Evolutionary conservation across 2,888 invertebrate genomes (phyloP).

Genomic region (Onchidella celtica): DNA sequence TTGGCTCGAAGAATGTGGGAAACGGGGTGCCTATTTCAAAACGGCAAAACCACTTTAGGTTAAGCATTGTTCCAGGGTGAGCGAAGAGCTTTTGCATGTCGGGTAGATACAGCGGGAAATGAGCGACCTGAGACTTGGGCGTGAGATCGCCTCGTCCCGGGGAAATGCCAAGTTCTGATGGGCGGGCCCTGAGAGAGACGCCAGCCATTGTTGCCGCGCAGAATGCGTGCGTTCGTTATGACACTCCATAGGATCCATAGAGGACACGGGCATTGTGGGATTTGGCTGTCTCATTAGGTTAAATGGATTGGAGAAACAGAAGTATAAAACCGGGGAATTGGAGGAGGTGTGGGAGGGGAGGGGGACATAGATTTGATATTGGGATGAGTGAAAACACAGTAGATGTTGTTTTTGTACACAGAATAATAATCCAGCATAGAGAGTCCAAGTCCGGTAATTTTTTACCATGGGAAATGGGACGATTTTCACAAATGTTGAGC

Average conservation of each 20-base stretch:
- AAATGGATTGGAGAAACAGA: neutral
- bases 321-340: neutral
- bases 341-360: no score
- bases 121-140: neutral
- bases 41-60: no score
- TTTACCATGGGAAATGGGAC: no score
- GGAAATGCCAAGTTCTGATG: conserved; percentile 23
- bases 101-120: neutral
- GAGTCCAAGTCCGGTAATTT: no score
- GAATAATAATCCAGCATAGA: no score
- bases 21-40: no score
- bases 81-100: conserved; percentile 15
- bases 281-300: conserved; percentile 28
- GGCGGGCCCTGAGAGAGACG: neutral
- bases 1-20: no score
- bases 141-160: neutral
- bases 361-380: no score
- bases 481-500: no score
- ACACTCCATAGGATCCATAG: neutral
- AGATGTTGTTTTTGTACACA: no score
- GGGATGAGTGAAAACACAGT: no score
- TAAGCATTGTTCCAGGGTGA: neutral
- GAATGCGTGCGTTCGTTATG: neutral
- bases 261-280: neutral
- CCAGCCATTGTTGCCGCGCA: conserved; percentile 15